Percentiles rank a stretch among this genome's conserved stretches.
Evolutionary conservation across 2,888 invertebrate genomes (phyloP).

Genomic region (Sinohyriopsis cumingii): DNA sequence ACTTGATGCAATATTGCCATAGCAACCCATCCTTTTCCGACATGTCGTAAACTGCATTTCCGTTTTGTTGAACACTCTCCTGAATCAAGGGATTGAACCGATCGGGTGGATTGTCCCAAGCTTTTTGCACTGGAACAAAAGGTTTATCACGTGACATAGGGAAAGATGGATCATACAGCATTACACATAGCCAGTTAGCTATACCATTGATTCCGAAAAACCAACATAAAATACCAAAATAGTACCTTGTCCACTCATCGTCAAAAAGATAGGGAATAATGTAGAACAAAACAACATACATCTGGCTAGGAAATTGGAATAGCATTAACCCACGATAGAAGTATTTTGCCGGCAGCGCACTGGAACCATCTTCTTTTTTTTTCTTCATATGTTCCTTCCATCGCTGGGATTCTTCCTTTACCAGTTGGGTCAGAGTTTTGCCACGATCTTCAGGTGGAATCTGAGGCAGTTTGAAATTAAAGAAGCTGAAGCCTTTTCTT

Average conservation of each 20-base stretch:
- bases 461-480: constrained; percentile 8
- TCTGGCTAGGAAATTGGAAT: constrained; percentile 48
- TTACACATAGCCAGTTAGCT: constrained; percentile 54
- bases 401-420: not conserved
- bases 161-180: constrained; percentile 43
- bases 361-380: constrained; percentile 12
- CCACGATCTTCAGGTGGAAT: constrained; percentile 2
- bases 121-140: constrained; percentile 15
- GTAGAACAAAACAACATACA: constrained; percentile 43
- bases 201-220: constrained; percentile 43
- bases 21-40: constrained; percentile 39
- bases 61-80: constrained; percentile 19
- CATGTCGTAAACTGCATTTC: constrained; percentile 29
- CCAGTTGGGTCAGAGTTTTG: constrained; percentile 13
- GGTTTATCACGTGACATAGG: constrained; percentile 34
- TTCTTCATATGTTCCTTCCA: constrained; percentile 18
- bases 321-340: constrained; percentile 32
- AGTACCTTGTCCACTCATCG: constrained; percentile 50
- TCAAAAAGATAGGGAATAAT: constrained; percentile 46
- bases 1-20: constrained; percentile 52
- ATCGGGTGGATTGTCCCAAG: constrained; percentile 32
- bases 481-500: not conserved
- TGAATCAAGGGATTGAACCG: constrained; percentile 28
- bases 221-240: constrained; percentile 44
- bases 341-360: constrained; percentile 11